Conservation (phyloP, 1,140 invertebrate genomes). For the Drosophila quadrilineata region DNA sequence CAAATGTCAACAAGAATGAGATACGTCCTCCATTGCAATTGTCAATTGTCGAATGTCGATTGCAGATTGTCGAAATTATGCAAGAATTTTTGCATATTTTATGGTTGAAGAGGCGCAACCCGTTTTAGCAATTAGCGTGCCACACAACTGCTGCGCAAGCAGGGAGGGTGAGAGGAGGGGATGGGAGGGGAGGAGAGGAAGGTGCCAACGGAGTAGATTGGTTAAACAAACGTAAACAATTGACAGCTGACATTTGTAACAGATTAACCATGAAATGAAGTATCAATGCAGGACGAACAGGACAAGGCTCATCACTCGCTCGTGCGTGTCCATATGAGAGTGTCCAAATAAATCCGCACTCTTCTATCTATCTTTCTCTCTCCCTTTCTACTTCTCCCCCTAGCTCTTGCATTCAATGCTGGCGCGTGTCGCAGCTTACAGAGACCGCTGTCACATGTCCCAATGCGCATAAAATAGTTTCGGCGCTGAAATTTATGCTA, state of each 20-base stretch:
- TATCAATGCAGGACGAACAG: slow-evolving; percentile 18
- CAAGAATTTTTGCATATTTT: slow-evolving; percentile 52
- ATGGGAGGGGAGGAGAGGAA: no score
- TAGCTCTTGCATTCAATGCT: not conserved
- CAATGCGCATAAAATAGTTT: slow-evolving; percentile 12
- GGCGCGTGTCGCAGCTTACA: no score
- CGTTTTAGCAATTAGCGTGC: slow-evolving; percentile 61
- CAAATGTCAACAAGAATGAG: slow-evolving; percentile 52
- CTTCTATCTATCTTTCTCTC: no score
- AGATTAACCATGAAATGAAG: slow-evolving; percentile 67
- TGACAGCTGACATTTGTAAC: slow-evolving; percentile 66
- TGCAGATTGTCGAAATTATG: slow-evolving; percentile 40
- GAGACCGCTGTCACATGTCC: not conserved
- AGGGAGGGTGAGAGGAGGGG: not conserved
- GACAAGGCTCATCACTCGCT: no score
- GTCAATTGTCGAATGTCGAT: slow-evolving; percentile 12
- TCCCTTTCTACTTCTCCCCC: not conserved
- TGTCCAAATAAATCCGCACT: slow-evolving; percentile 63
- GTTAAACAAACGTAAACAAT: slow-evolving; percentile 16
- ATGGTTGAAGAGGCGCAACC: slow-evolving; percentile 24
- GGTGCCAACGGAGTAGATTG: no score
- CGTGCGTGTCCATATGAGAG: slow-evolving; percentile 36
- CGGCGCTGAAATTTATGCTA: slow-evolving; percentile 4
- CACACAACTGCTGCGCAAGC: not conserved
- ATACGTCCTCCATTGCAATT: not conserved